Evolutionary conservation across 2,797 vertebrate species (phyloP), one percentile per base, ranked within the genome.

Genomic region (Molossus molossus): DNA sequence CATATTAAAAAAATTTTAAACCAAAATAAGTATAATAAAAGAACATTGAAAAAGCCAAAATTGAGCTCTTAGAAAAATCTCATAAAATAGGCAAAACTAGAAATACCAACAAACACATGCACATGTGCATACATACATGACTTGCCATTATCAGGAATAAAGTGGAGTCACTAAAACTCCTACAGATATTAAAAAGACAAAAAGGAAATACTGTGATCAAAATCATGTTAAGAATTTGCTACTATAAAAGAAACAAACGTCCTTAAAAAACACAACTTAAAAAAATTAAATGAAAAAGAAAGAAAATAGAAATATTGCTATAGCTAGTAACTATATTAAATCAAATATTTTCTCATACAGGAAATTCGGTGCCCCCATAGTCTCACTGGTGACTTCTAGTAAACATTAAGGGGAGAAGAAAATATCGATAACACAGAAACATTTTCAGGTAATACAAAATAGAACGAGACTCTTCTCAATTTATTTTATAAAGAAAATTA

Each of bases 191-290:
- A 60, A 69, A 80, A 82, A 57, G 11, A 45, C 50, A 85, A 40
- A 90, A 87, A 87, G 11, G 9, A 90, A 90, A 90, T 62, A 50
- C 7, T 80, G 27, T 53, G 33, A 87, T 60, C 3, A 53, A 93
- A 90, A 33, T 75, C 17, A 14, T 45, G 5, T 21, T 81, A 73
- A 80, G 3, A 40, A 13, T 33, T 81, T 75, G 9, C 15, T 6
- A 81, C 25, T 7, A 18, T 55, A 73, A 93, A 23, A 45, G 21
- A 14, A 79, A 90, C 53, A 53, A 90, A 18, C 0, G 13, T 25
- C 10, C 45, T 62, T 77, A 55, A 20, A 84, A 83, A 40, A 18
- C 21, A 76, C 53, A 91, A n/a, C 3, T 53, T 73, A 83, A 27
- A 9, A 91, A 64, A 45, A 50, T 9, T n/a, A 70, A 48, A 72